phyloP scores from a whole-genome alignment of 2,113 vertebrate species.

The Alexandromys fortis region DNA sequence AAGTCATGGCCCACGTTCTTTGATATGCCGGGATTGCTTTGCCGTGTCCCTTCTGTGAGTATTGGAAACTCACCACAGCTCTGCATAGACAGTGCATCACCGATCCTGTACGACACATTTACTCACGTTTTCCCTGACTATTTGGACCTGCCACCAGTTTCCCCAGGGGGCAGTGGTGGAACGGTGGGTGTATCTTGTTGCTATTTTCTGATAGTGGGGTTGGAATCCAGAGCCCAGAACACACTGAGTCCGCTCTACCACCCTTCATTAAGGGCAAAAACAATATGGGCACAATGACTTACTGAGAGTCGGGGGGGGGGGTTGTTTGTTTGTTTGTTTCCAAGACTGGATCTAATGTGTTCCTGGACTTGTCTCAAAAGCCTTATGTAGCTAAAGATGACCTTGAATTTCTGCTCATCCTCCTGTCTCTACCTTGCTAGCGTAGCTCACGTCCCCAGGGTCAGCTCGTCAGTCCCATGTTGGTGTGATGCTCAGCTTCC shows the following conservation, averaged over 20 bases:
- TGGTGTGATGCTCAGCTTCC: not conserved
- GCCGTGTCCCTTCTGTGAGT: not conserved
- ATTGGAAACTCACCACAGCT: not conserved
- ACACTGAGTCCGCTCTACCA: not conserved
- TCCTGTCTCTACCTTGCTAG: not conserved
- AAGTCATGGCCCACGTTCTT: accelerated
- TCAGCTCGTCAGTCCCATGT: not conserved
- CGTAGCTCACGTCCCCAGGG: not conserved
- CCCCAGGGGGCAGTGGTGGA: not conserved
- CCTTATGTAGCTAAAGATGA: not conserved
- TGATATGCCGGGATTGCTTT: not conserved
- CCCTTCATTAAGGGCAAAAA: not conserved
- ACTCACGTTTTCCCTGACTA: not conserved
- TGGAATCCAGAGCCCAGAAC: not conserved
- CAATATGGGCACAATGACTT: not conserved
- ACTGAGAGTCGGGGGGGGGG: no score
- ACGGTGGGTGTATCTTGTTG: not conserved
- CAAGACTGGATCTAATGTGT: not conserved
- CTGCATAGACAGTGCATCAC: accelerated
- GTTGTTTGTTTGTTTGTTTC: not conserved
- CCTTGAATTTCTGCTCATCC: not conserved
- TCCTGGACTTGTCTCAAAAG: not conserved
- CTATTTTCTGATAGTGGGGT: not conserved
- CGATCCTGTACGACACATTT: no score
- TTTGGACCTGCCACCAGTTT: not conserved